Conservation (phyloP, 2,113 vertebrate species). For the human region GRCh38 chr16:69352501-69353000, state of each 20-base stretch:
- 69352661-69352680: too few relatives aligned
- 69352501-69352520: too few relatives aligned
- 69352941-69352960: background rate
- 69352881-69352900: background rate
- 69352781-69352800: background rate
- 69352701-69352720: background rate
- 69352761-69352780: background rate
- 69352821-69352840: background rate
- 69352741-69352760: background rate
- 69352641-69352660: too few relatives aligned
- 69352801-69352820: background rate
- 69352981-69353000: background rate
- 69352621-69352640: accelerated
- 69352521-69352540: too few relatives aligned
- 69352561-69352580: too few relatives aligned
- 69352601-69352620: too few relatives aligned
- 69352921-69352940: background rate
- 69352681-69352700: background rate
- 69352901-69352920: background rate
- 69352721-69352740: background rate
- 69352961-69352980: background rate
- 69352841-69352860: background rate
- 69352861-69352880: background rate
- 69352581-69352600: too few relatives aligned
- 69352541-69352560: too few relatives aligned